Conservation (phyloP, 2,888 invertebrate genomes). For the Xanthia icteritia region DNA sequence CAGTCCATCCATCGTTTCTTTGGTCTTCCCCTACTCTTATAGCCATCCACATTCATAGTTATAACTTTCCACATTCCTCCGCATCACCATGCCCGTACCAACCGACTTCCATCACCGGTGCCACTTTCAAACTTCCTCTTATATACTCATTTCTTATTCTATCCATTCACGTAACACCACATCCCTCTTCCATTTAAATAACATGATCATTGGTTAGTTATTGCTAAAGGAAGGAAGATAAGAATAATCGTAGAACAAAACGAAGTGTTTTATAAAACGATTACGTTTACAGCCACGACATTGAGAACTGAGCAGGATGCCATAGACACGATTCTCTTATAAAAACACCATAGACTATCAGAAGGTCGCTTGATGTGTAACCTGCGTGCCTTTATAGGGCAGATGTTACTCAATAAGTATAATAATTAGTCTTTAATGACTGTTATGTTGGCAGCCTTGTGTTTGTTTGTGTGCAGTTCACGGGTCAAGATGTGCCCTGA, state of each 20-base stretch:
- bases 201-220: not conserved
- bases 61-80: too few species aligned
- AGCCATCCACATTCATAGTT: too few species aligned
- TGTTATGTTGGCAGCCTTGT: slow-evolving; percentile 58
- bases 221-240: not conserved
- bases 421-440: slow-evolving; percentile 61
- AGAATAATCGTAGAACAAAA: not conserved
- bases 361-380: slow-evolving; percentile 50
- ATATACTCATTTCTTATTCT: not conserved
- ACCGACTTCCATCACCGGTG: too few species aligned
- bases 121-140: too few species aligned
- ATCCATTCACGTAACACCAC: not conserved
- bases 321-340: slow-evolving; percentile 43
- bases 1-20: too few species aligned
- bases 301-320: slow-evolving; percentile 29
- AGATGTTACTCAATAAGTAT: slow-evolving; percentile 60
- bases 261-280: not conserved
- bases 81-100: too few species aligned
- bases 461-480: slow-evolving; percentile 39
- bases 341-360: slow-evolving; percentile 53
- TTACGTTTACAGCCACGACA: slow-evolving; percentile 19
- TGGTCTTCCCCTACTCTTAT: too few species aligned
- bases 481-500: slow-evolving; percentile 8
- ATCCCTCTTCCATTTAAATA: not conserved
- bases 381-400: slow-evolving; percentile 55